phyloP scores from a whole-genome alignment of 2,888 invertebrate genomes.

The Drosophila engyochracea region DNA sequence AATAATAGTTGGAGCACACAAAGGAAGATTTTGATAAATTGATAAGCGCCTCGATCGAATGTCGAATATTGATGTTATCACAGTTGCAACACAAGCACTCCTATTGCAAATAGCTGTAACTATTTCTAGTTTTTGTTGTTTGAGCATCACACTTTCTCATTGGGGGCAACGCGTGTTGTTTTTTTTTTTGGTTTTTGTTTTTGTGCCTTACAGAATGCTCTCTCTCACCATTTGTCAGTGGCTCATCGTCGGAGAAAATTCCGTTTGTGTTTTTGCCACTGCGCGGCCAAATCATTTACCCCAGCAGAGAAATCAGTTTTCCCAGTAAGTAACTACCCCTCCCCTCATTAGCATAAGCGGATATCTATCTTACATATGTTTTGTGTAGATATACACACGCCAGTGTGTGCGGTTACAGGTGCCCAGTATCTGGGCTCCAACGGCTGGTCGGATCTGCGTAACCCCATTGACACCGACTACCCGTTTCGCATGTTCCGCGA shows the following conservation, averaged over 20 bases:
- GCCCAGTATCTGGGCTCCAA: constrained; percentile 92
- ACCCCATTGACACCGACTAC: constrained; percentile 91
- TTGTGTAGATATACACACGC: constrained; percentile 89
- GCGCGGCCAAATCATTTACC: constrained; percentile 95
- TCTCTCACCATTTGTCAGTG: constrained; percentile 91
- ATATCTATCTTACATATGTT: constrained; percentile 8
- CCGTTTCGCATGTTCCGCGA: constrained; percentile 93
- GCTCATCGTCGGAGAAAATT: constrained; percentile 91
- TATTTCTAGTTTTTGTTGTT: constrained; percentile 10
- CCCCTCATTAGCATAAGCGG: constrained; percentile 18
- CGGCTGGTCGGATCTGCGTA: constrained; percentile 93
- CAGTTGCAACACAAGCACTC: constrained; percentile 29
- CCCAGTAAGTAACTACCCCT: constrained; percentile 85
- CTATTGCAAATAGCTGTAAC: constrained; percentile 9
- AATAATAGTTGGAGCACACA: constrained; percentile 28
- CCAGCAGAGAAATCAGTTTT: constrained; percentile 94
- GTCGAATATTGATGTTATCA: constrained; percentile 59
- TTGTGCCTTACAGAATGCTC: constrained; percentile 89
- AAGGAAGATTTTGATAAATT: constrained; percentile 28
- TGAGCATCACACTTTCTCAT: constrained; percentile 59
- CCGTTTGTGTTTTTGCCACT: constrained; percentile 94
- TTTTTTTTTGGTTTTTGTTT: constrained; percentile 19
- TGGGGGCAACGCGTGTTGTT: constrained; percentile 27
- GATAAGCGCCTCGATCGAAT: constrained; percentile 50
- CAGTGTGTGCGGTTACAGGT: constrained; percentile 94